Evolutionary conservation across 2,113 vertebrate species (phyloP).

Genomic region (Ctenodactylus gundi): DNA sequence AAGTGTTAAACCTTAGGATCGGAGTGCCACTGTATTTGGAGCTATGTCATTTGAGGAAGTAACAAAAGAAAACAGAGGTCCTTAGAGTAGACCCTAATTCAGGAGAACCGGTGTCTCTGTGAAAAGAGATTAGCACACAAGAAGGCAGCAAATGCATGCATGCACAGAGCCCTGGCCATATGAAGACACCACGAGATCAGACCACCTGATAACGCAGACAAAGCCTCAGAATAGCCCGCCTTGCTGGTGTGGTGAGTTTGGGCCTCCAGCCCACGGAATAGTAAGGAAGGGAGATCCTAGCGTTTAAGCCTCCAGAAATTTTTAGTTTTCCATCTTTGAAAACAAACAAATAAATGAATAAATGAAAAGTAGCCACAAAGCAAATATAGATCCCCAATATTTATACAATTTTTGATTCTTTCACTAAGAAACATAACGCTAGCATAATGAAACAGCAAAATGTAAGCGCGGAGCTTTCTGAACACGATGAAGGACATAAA

Average conservation of each 20-base stretch:
- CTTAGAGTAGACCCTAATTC: not conserved
- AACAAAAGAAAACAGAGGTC: not conserved
- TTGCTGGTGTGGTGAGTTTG: accelerated
- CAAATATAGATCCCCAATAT: not conserved
- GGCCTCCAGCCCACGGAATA: not conserved
- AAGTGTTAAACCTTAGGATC: not conserved
- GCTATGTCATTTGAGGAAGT: not conserved
- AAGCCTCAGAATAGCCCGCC: too few relatives aligned
- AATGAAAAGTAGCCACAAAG: too few relatives aligned
- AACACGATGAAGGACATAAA: not conserved
- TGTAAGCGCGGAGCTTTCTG: not conserved
- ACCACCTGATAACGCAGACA: accelerated
- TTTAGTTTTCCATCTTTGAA: not conserved
- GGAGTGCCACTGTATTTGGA: not conserved
- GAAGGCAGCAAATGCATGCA: not conserved
- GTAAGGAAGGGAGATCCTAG: too few relatives aligned
- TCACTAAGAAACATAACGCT: not conserved
- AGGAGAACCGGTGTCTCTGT: not conserved
- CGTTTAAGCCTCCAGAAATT: not conserved
- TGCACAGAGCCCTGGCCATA: not conserved
- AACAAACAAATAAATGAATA: not conserved
- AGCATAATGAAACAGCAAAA: not conserved
- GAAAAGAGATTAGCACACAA: not conserved
- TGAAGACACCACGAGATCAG: too few relatives aligned
- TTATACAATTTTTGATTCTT: not conserved